Percentiles rank a stretch among this genome's conserved stretches.
These are phyloP conservation scores for Zaprionus nigranus DNA, from an alignment of 1,140 invertebrate genomes.

Conservation along the genomic window DNA sequence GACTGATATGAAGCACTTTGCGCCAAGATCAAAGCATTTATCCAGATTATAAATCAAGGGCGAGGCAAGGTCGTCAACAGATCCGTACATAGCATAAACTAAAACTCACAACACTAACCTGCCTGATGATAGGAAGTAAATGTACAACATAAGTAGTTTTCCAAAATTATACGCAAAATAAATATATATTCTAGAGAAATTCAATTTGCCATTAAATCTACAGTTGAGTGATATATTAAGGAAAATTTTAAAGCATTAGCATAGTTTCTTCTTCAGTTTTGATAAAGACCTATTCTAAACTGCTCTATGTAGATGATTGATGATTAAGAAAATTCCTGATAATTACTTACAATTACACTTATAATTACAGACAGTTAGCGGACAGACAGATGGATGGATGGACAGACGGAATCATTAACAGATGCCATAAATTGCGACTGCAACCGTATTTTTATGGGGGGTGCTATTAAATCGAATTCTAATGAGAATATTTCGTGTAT, in stretches of 20 bases:
- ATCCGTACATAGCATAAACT: slow-evolving; percentile 24
- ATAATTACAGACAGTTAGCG: slow-evolving; percentile 4
- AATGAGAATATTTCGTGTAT: neutral
- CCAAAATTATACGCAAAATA: neutral
- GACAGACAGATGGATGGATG: neutral
- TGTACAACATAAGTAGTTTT: slow-evolving; percentile 12
- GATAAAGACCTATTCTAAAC: neutral
- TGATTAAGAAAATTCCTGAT: neutral
- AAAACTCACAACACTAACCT: slow-evolving; percentile 13
- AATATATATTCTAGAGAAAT: neutral
- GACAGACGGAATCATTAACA: slow-evolving; percentile 5
- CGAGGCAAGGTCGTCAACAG: slow-evolving; percentile 51
- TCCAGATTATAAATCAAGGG: slow-evolving; percentile 66
- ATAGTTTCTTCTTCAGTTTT: neutral
- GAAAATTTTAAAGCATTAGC: neutral
- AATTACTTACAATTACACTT: slow-evolving; percentile 9
- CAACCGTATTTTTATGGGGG: neutral
- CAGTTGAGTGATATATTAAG: neutral
- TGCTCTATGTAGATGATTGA: neutral
- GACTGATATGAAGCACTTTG: slow-evolving; percentile 68
- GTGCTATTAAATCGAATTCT: slow-evolving; percentile 1
- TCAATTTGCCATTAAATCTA: neutral
- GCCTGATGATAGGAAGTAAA: slow-evolving; percentile 12
- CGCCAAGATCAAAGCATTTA: slow-evolving; percentile 67
- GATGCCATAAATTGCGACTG: slow-evolving; percentile 1